Conservation (phyloP, 2,113 vertebrate species). For the Chaenogobius annularis region DNA sequence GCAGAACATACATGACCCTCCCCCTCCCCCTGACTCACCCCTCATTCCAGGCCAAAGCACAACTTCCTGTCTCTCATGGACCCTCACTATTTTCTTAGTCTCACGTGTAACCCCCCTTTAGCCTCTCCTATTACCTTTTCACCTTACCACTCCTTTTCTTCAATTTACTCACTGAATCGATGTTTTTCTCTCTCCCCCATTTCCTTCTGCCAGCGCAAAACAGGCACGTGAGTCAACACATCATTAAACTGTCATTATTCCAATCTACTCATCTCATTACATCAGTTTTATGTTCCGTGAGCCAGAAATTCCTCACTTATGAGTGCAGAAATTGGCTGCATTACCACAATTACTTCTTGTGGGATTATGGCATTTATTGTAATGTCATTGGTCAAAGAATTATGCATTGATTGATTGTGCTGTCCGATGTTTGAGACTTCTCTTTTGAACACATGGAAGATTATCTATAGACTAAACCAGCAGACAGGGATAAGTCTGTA, state of each 20-base stretch:
- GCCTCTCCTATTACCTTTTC: slow-evolving; percentile 25
- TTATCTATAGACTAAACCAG: slow-evolving; percentile 16
- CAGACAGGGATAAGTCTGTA: slow-evolving; percentile 27
- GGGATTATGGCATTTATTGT: not conserved
- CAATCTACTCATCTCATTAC: slow-evolving; percentile 18
- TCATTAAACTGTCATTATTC: slow-evolving; percentile 24
- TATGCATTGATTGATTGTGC: slow-evolving; percentile 34
- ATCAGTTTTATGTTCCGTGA: slow-evolving; percentile 33
- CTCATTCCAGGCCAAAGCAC: slow-evolving; percentile 60
- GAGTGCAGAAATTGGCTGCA: slow-evolving; percentile 41
- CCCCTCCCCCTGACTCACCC: slow-evolving; percentile 40
- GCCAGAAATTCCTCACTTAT: slow-evolving; percentile 55
- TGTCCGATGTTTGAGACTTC: slow-evolving; percentile 27
- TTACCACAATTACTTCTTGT: slow-evolving; percentile 41
- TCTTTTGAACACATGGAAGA: slow-evolving; percentile 48
- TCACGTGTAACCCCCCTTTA: slow-evolving; percentile 21
- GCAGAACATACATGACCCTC: slow-evolving; percentile 34
- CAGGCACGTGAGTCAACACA: slow-evolving; percentile 19
- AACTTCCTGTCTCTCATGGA: slow-evolving; percentile 57
- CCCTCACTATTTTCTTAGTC: slow-evolving; percentile 41
- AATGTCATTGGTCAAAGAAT: slow-evolving; percentile 24
- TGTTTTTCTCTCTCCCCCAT: not conserved
- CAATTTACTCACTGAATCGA: slow-evolving; percentile 1
- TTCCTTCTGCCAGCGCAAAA: not conserved
- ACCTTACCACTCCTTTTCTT: slow-evolving; percentile 6